Conservation (phyloP, 2,797 vertebrate genomes). For the Neopelma chrysocephalum region DNA sequence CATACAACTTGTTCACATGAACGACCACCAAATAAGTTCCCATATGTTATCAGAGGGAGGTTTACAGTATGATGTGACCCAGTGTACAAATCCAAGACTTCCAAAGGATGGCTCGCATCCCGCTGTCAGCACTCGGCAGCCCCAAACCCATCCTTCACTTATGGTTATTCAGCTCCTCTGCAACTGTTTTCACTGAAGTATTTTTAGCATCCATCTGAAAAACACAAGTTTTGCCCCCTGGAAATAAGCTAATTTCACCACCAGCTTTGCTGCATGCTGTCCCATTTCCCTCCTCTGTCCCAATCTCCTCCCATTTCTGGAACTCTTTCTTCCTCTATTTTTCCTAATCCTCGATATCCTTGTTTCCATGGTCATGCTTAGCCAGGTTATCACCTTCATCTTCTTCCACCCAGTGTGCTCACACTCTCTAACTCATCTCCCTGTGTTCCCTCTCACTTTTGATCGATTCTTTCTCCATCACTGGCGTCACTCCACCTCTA, state of each 20-base stretch:
- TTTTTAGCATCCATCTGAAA: conserved; percentile 50
- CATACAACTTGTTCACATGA: conserved; percentile 16
- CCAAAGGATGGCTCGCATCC: conserved; percentile 1
- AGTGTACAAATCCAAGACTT: not conserved
- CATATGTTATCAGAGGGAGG: conserved; percentile 44
- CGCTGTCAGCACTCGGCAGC: not conserved
- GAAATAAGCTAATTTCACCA: not conserved
- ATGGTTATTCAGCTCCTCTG: not conserved
- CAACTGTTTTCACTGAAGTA: conserved; percentile 21
- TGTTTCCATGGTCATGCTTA: not conserved
- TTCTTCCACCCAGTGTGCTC: not conserved
- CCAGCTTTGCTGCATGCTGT: not conserved
- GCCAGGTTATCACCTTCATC: not conserved
- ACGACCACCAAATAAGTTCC: conserved; percentile 12
- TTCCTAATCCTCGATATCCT: not conserved
- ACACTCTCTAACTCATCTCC: not conserved
- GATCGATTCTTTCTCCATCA: not conserved
- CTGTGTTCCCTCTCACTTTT: not conserved
- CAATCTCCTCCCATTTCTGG: not conserved
- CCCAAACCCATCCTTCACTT: not conserved
- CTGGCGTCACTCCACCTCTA: not conserved
- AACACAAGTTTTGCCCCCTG: conserved; percentile 1
- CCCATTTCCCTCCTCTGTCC: not conserved
- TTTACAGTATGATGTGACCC: conserved; percentile 9
- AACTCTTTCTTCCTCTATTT: not conserved